These are phyloP conservation scores for Thera britannica DNA, from an alignment of 2,888 invertebrate genomes.

Conservation along the genomic window DNA sequence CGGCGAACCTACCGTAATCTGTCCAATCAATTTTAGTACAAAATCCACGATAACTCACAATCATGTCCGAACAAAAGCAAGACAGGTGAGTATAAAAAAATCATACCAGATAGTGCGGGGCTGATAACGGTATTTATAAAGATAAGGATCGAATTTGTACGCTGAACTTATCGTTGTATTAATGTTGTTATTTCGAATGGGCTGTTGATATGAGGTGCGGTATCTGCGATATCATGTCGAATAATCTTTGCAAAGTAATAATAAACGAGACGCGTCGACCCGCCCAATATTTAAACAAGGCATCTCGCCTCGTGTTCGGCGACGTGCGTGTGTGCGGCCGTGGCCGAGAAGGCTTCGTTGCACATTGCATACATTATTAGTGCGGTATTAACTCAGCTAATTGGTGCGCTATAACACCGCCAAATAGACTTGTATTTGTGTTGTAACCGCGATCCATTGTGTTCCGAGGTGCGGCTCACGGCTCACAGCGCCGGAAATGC, in stretches of 20 bases:
- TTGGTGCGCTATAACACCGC: slow-evolving; percentile 63
- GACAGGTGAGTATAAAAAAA: slow-evolving; percentile 63
- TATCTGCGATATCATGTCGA: slow-evolving; percentile 53
- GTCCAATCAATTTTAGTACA: slow-evolving; percentile 71
- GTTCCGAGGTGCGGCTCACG: slow-evolving; percentile 52
- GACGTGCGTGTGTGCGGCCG: slow-evolving; percentile 27
- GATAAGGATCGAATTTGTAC: slow-evolving; percentile 57
- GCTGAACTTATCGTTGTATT: slow-evolving; percentile 54
- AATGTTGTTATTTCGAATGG: slow-evolving; percentile 61
- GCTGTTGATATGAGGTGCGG: slow-evolving; percentile 53
- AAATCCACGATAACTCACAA: slow-evolving; percentile 66
- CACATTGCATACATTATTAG: slow-evolving; percentile 64
- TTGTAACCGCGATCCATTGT: slow-evolving; percentile 62
- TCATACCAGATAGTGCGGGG: slow-evolving; percentile 54
- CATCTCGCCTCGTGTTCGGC: slow-evolving; percentile 37
- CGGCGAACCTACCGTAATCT: slow-evolving; percentile 62
- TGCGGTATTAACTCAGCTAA: slow-evolving; percentile 66
- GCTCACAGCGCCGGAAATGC: slow-evolving; percentile 56
- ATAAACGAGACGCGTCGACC: slow-evolving; percentile 58
- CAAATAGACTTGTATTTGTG: slow-evolving; percentile 64
- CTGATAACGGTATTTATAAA: slow-evolving; percentile 52
- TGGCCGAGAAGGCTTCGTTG: slow-evolving; percentile 45
- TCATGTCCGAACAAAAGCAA: slow-evolving; percentile 60
- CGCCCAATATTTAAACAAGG: slow-evolving; percentile 59
- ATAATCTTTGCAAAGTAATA: slow-evolving; percentile 58